Base-by-base conservation (phyloP, 2,888 invertebrate genomes). In the Pecten maximus region DNA sequence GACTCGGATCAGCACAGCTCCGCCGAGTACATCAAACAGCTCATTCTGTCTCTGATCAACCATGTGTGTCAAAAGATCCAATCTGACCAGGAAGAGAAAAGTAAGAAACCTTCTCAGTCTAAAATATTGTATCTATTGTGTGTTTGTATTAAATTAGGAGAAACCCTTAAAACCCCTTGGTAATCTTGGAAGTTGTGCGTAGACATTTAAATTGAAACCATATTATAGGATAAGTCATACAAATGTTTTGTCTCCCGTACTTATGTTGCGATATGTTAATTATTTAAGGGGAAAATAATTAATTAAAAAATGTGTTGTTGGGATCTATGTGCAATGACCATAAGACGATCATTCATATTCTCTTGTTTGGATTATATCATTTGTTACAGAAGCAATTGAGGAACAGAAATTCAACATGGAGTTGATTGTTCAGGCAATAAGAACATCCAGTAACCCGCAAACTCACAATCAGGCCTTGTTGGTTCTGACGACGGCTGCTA, bases 401-500 rank as follows among this genome's bases (percentile, higher is more conserved):
- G 92, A 94, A 86, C 89, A 91, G 50, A 91, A 96, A 87, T 94
- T 97, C 87, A 96, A 97, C 93, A 98, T 98, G 74, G 98, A 98
- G 94, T 95, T 98, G 44, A 97, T 98, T 2, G 98, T 99, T 0
- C 98, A 98, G 94, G 99, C 99, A 95, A 98, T 99, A 89, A 97
- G 99, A 93, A 98, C 98, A 2, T 98, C 99, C 0, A 98, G 98
- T 95, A 99, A 99, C 97, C 99, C 99, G 0, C 99, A 99, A 97
- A 99, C 99, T 0, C 99, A 99, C 96, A 98, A 99, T 95, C 98
- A 99, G 95, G 99, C 99, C 0, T 97, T 99, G 90, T 97, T 99
- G 48, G 97, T 99, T 0, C 97, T 99, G 1, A 98, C 98, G 0
- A 97, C 98, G 91, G 98, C 98, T 23, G 98, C 99, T 0, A 97